Evolutionary conservation across 2,797 vertebrate species (phyloP), one percentile per base, ranked within the genome.

Genomic region (Huso huso): DNA sequence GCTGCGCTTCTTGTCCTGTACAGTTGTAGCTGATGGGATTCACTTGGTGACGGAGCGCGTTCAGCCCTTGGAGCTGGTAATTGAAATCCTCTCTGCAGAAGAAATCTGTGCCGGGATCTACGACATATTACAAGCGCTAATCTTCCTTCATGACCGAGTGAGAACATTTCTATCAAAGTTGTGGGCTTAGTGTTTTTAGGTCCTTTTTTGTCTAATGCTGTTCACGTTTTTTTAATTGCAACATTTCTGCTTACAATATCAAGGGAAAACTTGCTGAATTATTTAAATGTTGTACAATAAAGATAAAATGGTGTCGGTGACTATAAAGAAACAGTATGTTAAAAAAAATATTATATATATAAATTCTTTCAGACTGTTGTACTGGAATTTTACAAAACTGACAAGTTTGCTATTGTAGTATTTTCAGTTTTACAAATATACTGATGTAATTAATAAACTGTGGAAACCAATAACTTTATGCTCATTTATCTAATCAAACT

Each of bases 121-220:
- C 0, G 96, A 99, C 49, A 72, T 97, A 58, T 70, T 99, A 72
- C 92, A 94, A 82, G 96, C 95, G 0, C 90, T 99, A 1, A 84
- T 93, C 66, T 99, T 99, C 84, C 89, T 99, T 65, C 96, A 99
- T 0, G 96, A 99, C 69, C 85, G 95, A 85, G 96, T 99, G 79
- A 88, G 88, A 77, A 48, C 50, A 9, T 4, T 4, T 6, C 49
- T 66, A 15, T 65, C 13, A 53, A 11, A 37, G 5, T 37, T 37
- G 37, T 37, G 37, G 37, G 37, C 5, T 37, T 37, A 37, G 37
- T 37, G 3, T 65, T 65, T 48, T 51, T 53, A 6, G 1, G 10
- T 48, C 52, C 6, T n/a, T n/a, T 48, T 18, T n/a, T 12, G 37
- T 55, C 10, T n/a, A 63, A 63, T 48, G 10, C n/a, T 48, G 18